A percentile compares a stretch with the other conserved stretches of the same genome.
These are phyloP conservation scores for Blastobasis adustella DNA, from an alignment of 2,888 invertebrate species.

Conservation along the genomic window DNA sequence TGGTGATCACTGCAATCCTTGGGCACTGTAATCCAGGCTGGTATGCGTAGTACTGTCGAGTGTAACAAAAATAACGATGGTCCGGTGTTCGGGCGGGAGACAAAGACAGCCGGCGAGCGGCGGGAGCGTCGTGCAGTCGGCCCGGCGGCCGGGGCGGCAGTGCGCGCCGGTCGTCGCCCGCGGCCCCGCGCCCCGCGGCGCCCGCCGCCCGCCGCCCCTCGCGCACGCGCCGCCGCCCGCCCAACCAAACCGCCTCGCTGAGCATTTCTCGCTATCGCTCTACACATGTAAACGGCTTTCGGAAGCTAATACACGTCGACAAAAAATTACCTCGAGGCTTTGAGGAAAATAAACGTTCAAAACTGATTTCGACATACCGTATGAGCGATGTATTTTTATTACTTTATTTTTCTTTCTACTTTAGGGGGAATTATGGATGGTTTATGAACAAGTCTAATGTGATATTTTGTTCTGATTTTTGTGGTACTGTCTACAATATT, in stretches of 20 bases:
- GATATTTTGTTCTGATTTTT: too few relatives aligned
- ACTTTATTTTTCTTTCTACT: background rate
- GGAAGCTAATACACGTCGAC: constrained; percentile 42
- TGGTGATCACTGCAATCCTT: constrained; percentile 64
- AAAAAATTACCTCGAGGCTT: constrained; percentile 19
- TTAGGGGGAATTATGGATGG: too few relatives aligned
- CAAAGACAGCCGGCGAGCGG: constrained; percentile 38
- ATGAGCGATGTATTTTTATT: background rate
- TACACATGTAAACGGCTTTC: constrained; percentile 55
- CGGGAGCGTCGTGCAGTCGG: constrained; percentile 28
- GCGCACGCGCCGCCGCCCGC: constrained; percentile 56
- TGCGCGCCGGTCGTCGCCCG: constrained; percentile 34
- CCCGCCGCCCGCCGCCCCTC: constrained; percentile 29
- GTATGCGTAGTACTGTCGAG: constrained; percentile 31
- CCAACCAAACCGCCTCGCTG: constrained; percentile 44
- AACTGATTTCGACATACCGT: constrained; percentile 6
- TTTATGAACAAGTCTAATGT: too few relatives aligned
- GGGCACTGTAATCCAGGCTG: constrained; percentile 64
- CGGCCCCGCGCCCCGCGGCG: constrained; percentile 20
- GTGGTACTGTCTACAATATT: background rate
- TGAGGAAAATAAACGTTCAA: constrained; percentile 9
- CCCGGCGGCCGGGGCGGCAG: constrained; percentile 54
- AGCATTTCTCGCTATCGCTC: constrained; percentile 39
- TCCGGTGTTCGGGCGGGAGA: constrained; percentile 41
- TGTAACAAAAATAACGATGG: constrained; percentile 53